Evolutionary conservation across 2,797 vertebrate species (phyloP).

Genomic region (Etheostoma perlongum): DNA sequence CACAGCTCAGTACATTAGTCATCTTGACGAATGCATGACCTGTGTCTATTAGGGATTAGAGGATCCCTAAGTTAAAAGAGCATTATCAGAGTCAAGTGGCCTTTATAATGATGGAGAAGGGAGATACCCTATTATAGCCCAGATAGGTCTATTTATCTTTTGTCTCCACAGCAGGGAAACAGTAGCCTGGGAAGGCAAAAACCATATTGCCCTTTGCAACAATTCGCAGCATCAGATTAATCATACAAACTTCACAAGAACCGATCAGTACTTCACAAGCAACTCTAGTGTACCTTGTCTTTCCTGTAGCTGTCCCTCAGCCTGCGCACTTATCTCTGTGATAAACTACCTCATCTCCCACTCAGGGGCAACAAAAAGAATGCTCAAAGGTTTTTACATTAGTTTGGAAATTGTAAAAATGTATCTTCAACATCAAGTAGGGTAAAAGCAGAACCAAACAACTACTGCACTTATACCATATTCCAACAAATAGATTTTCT

Average conservation of each 20-base stretch:
- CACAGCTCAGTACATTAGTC: constrained; percentile 49
- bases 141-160: constrained; percentile 73
- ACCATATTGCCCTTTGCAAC: constrained; percentile 60
- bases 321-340: constrained; percentile 66
- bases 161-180: constrained; percentile 52
- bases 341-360: constrained; percentile 63
- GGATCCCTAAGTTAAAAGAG: constrained; percentile 58
- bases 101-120: constrained; percentile 68
- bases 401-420: constrained; percentile 43
- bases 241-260: constrained; percentile 73
- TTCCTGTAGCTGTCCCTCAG: constrained; percentile 59
- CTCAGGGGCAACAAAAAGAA: constrained; percentile 44
- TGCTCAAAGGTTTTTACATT: constrained; percentile 38
- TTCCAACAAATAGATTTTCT: neutral
- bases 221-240: constrained; percentile 66
- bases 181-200: constrained; percentile 44
- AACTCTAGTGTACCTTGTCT: constrained; percentile 53
- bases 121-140: constrained; percentile 71
- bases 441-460: neutral
- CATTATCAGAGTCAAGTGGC: constrained; percentile 67
- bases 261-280: constrained; percentile 60
- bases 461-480: neutral
- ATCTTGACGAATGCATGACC: constrained; percentile 53
- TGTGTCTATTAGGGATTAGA: constrained; percentile 62
- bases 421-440: constrained; percentile 21